Evolutionary conservation across 2,113 vertebrate species (phyloP).

Genomic region (Cepphus grylle): DNA sequence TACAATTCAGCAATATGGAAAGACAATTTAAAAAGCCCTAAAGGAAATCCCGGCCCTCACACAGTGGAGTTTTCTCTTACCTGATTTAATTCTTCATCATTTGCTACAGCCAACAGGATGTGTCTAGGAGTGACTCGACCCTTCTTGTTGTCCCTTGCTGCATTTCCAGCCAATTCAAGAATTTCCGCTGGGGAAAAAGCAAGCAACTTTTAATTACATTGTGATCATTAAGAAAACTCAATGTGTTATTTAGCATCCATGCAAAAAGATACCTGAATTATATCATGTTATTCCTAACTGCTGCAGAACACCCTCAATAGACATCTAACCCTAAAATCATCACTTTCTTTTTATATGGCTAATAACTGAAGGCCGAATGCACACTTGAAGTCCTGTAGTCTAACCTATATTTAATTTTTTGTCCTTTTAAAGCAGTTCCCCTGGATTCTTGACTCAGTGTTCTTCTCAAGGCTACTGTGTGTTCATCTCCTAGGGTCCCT

Average conservation of each 20-base stretch:
- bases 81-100: constrained; percentile 98
- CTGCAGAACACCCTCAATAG: not conserved
- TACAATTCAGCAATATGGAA: constrained; percentile 3
- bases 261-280: not conserved
- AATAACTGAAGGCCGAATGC: not conserved
- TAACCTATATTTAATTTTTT: not conserved
- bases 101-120: constrained; percentile 96
- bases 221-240: not conserved
- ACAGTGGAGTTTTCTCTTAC: constrained; percentile 63
- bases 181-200: constrained; percentile 85
- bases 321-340: not conserved
- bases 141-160: constrained; percentile 98
- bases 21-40: constrained; percentile 27
- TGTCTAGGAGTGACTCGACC: constrained; percentile 95
- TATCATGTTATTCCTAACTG: not conserved
- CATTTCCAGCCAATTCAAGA: constrained; percentile 96
- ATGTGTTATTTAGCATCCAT: not conserved
- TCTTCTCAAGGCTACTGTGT: not conserved
- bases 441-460: not conserved
- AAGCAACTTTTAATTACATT: constrained; percentile 1
- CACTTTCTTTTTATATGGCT: not conserved
- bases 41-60: constrained; percentile 21
- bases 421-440: not conserved
- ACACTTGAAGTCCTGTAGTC: not conserved
- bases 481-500: not conserved